Evolutionary conservation across 1,140 invertebrate genomes (phyloP), one percentile per base, ranked within the genome.

Genomic region (Thalassaphorura encarpata): DNA sequence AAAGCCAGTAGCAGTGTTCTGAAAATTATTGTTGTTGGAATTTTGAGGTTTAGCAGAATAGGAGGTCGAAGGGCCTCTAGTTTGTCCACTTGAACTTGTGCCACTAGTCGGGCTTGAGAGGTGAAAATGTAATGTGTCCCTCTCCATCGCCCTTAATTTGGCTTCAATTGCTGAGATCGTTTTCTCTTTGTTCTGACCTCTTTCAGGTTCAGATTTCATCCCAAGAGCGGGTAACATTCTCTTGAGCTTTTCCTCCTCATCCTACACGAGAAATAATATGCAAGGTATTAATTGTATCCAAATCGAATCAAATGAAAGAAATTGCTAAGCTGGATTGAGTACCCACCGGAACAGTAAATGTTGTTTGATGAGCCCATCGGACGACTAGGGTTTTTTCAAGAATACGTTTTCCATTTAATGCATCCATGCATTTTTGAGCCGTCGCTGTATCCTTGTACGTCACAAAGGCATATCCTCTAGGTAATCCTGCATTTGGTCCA

Each of bases 381-480:
- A 64, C 53, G 16, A 26, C 47, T 15, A 76, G 54, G 29, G 58
- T 60, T 46, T 71, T 70, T 5, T 66, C 67, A 24, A 73, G 47
- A 8, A 70, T 67, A 29, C 64, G 52, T 54, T 73, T 73, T 11
- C 72, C 73, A 71, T 76, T 66, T 23, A 76, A 53, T 31, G 50
- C 41, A 18, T 53, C 31, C n/a, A 68, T 27, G 39, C 66, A 68
- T n/a, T 62, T 58, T n/a, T 56, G 21, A 15, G 66, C 64, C 27
- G 45, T 66, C 64, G 73, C 67, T 51, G 70, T 55, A 2, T 57
- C 69, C 31, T 71, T 65, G 63, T 71, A 78, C 5, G 73, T 76
- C n/a, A 74, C 72, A 67, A 78, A 78, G 52, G 75, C 76, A 59
- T 77, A 78, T 3, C 77, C 76, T 51, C 73, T 65, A 1, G 76